Evolutionary conservation across 2,797 vertebrate genomes (phyloP).

Genomic region (Malurus splendens): DNA sequence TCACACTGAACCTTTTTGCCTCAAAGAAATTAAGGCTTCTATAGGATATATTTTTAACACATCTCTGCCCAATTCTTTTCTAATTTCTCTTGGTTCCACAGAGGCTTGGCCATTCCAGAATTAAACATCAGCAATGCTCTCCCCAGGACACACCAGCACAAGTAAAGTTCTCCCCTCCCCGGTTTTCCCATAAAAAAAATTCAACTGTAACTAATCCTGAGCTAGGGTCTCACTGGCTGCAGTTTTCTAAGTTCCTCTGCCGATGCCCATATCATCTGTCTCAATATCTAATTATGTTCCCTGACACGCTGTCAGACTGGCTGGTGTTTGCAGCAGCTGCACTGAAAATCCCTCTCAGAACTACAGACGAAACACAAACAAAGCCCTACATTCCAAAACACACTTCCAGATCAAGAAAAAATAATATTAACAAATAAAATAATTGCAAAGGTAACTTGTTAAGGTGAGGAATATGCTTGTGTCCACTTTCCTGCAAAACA

Average conservation of each 20-base stretch:
- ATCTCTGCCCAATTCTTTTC: background rate
- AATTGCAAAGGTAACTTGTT: background rate
- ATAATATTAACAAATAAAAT: background rate
- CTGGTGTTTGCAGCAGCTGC: background rate
- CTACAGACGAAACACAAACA: background rate
- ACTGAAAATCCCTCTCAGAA: background rate
- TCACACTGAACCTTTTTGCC: background rate
- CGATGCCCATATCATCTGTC: background rate
- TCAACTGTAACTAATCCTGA: background rate
- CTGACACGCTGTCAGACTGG: background rate
- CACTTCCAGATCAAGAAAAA: background rate
- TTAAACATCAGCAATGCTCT: background rate
- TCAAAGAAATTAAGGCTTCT: background rate
- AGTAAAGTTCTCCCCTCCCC: fast-evolving
- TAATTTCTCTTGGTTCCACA: background rate
- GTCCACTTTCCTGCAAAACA: background rate
- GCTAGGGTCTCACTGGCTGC: background rate
- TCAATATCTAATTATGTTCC: background rate
- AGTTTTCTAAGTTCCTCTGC: background rate
- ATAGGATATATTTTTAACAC: background rate
- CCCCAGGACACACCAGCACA: fast-evolving
- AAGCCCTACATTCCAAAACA: background rate
- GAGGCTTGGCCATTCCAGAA: background rate
- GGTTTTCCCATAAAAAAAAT: background rate
- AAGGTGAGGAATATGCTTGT: background rate